Base-by-base conservation (phyloP, 2,888 invertebrate genomes). In the Caenorhabditis afra region DNA sequence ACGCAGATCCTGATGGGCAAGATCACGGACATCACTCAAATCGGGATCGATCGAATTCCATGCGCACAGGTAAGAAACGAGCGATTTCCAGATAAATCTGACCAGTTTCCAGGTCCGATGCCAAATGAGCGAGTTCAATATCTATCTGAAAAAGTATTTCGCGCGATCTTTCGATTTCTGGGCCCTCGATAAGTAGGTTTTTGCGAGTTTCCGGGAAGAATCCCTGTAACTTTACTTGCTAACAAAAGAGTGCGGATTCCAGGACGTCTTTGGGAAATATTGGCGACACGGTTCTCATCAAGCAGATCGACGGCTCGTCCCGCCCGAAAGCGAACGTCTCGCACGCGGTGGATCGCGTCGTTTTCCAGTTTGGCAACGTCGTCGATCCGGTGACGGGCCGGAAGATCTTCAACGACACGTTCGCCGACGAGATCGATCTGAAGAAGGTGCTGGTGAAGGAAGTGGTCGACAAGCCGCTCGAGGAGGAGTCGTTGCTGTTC, bases 141-240 rank as follows among this genome's bases (percentile, higher is more conserved):
- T 71, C 58, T 87, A 87, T 79, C 73, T 89, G 49, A 88, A 89
- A 59, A 87, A 82, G 73, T 89, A 87, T 62, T 89, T 86, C 74
- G 85, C 85, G 37, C 44, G 84, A 16, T 84, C 86, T 10, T 85
- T 81, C 58, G 88, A 89, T 68, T 87, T 86, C 55, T 89, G 88
- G 88, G 88, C 88, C 20, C 70, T 87, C 23, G 88, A 88, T 73
- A 75, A 47, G 81, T 81, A n/a, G 49, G 61, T 45, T 37, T 47
- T 61, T 37, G n/a, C n/a, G n/a, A n/a, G n/a, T n/a, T n/a, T n/a
- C n/a, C n/a, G n/a, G n/a, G n/a, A n/a, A n/a, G n/a, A n/a, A n/a
- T n/a, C n/a, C n/a, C n/a, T n/a, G n/a, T n/a, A n/a, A n/a, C n/a
- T n/a, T n/a, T n/a, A n/a, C n/a, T n/a, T n/a, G n/a, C n/a, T n/a